Evolutionary conservation across 2,113 vertebrate species (phyloP).

Genomic region (Oenanthe oenanthe): DNA sequence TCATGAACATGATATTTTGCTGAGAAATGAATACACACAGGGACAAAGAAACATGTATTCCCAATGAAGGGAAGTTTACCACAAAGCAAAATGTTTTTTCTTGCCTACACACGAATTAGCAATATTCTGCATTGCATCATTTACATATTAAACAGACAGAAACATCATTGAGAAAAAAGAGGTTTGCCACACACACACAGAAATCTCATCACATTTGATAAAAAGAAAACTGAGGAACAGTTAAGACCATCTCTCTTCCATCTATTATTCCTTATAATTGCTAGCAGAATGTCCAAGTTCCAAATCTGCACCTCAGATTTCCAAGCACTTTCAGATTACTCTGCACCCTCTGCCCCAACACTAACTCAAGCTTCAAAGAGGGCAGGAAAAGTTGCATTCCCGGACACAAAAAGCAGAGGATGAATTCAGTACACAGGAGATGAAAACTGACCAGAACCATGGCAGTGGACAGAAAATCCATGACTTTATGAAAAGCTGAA

Average conservation of each 20-base stretch:
- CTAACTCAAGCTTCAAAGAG: neutral
- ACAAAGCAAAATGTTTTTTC: neutral
- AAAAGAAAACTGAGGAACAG: neutral
- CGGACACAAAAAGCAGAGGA: neutral
- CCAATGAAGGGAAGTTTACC: neutral
- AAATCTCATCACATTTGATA: conserved; percentile 22
- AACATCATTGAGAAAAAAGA: conserved; percentile 29
- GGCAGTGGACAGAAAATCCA: neutral
- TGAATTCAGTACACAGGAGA: neutral
- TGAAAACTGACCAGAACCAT: neutral
- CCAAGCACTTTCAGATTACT: neutral
- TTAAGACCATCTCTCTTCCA: neutral
- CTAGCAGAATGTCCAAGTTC: neutral
- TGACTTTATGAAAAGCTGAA: neutral
- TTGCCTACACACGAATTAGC: neutral
- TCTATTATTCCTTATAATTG: neutral
- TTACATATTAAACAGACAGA: conserved; percentile 37
- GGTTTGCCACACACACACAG: neutral
- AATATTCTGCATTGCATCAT: conserved; percentile 19
- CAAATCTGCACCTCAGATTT: neutral
- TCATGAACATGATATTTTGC: neutral
- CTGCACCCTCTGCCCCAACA: neutral
- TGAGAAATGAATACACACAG: neutral
- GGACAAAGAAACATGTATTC: neutral
- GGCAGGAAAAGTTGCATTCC: neutral